Conservation (phyloP, 64 coral and sea anemone genomes). For the Platygyra sinensis region DNA sequence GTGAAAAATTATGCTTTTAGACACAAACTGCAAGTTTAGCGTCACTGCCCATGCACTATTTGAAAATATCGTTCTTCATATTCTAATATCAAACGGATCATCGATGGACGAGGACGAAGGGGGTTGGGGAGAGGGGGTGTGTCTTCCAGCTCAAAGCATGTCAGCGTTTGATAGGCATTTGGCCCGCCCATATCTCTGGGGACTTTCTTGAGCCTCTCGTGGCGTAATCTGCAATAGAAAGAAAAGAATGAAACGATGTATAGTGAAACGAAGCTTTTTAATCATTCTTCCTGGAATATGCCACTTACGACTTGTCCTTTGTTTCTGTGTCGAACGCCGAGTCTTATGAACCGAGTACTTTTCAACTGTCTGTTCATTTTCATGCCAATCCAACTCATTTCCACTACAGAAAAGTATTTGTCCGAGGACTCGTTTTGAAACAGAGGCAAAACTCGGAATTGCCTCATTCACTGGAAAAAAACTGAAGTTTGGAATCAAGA, state of each 20-base stretch:
- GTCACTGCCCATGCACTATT: not conserved
- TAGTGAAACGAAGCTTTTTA: no score
- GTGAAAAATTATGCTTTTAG: not conserved
- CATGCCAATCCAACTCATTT: no score
- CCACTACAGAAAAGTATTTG: no score
- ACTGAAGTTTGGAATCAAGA: no score
- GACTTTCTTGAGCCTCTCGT: constrained; percentile 75
- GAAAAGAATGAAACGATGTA: not conserved
- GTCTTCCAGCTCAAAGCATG: constrained; percentile 94
- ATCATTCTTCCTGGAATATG: no score
- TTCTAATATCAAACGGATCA: constrained; percentile 90
- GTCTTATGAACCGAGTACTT: no score
- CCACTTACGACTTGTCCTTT: no score
- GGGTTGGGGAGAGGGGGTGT: constrained; percentile 83
- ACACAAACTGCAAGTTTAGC: not conserved
- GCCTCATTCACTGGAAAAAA: no score
- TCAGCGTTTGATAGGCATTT: constrained; percentile 94
- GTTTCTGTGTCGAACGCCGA: no score
- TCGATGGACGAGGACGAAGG: constrained; percentile 83
- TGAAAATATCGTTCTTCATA: constrained; percentile 21
- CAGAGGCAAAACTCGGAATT: no score
- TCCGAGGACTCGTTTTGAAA: no score
- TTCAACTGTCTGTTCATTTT: no score
- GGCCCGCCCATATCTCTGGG: constrained; percentile 86
- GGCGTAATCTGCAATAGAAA: constrained; percentile 70